These are phyloP conservation scores for Cottus gobio DNA, from an alignment of 2,113 vertebrate species.

Conservation along the genomic window DNA sequence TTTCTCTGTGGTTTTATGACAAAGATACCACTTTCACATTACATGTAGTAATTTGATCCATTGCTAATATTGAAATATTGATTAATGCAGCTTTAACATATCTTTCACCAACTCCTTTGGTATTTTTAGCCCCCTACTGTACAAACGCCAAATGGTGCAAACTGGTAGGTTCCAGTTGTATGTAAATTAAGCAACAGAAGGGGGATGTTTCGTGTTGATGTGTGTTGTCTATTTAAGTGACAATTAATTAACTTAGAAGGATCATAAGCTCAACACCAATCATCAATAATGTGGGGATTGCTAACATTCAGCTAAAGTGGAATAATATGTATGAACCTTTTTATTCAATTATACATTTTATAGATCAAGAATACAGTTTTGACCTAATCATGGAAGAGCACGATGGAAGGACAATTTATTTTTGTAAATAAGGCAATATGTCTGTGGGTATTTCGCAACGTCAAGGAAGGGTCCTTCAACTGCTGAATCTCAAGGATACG, in stretches of 20 bases:
- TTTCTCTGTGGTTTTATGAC: background rate
- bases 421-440: no score
- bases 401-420: background rate
- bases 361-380: background rate
- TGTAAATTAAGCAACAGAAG: conserved; percentile 1
- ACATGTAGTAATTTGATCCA: background rate
- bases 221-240: conserved; percentile 13
- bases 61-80: background rate
- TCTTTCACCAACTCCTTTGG: background rate
- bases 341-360: conserved; percentile 1
- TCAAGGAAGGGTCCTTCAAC: no score
- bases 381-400: background rate
- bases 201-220: background rate
- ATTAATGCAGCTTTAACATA: conserved; percentile 1
- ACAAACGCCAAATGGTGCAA: background rate
- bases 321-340: background rate
- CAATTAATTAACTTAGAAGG: conserved; percentile 12
- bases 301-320: background rate
- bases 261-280: background rate
- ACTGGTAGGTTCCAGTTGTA: background rate
- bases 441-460: no score
- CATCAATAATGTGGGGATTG: background rate
- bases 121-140: background rate
- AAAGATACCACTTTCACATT: background rate
- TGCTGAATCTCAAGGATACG: no score